Evolutionary conservation across 2,797 vertebrate species (phyloP).

Genomic region (Dermochelys coriacea): DNA sequence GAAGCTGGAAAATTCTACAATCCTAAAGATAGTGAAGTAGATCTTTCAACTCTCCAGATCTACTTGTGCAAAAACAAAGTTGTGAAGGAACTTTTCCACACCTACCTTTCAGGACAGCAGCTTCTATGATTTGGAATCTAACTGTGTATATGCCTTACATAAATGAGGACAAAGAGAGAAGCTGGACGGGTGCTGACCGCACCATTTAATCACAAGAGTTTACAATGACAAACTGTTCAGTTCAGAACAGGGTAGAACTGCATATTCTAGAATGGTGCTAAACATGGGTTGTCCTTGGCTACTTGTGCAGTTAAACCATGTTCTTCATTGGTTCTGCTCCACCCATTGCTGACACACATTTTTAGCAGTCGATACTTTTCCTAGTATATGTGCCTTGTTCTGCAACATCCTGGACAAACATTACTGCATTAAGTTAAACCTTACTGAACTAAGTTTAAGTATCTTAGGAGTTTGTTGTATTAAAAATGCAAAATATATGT

Average conservation of each 20-base stretch:
- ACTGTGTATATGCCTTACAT: background rate
- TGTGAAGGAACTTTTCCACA: background rate
- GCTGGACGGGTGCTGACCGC: fast-evolving
- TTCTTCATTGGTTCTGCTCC: background rate
- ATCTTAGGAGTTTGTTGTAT: background rate
- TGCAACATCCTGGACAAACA: background rate
- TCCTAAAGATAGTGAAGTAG: background rate
- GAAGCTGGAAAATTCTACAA: background rate
- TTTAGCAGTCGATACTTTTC: background rate
- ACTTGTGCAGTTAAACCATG: background rate
- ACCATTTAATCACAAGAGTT: background rate
- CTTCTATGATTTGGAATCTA: background rate
- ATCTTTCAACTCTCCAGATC: background rate
- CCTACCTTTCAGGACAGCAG: background rate
- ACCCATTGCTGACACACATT: background rate
- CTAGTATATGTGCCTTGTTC: background rate
- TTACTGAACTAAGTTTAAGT: background rate
- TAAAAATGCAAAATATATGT: background rate
- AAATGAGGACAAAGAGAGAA: background rate
- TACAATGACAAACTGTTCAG: background rate
- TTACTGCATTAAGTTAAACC: background rate
- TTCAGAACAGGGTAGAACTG: background rate
- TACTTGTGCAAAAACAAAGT: background rate
- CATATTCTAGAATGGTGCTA: background rate
- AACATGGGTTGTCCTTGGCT: background rate